Percentiles rank a stretch among this genome's conserved stretches.
phyloP scores from a whole-genome alignment of 92 coral and sea anemone species.

The Umimayanthus chanpuru region DNA sequence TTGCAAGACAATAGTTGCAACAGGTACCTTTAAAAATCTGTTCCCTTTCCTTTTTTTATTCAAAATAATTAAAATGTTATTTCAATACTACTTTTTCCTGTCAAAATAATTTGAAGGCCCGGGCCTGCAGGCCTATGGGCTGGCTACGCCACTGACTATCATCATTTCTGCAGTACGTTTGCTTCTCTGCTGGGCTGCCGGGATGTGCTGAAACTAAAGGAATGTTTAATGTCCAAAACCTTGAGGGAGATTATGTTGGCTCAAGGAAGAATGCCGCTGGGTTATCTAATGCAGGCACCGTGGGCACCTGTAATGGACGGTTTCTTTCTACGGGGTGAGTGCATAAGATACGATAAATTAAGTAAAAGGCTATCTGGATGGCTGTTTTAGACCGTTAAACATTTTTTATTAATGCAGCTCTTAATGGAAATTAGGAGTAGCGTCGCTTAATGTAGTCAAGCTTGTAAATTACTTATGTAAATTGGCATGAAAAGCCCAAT shows the following conservation, averaged over 20 bases:
- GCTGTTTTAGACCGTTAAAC: background rate
- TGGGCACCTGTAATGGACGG: constrained; percentile 30
- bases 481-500: too few relatives aligned
- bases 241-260: constrained; percentile 14
- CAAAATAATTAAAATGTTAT: too few relatives aligned
- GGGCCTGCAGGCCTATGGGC: too few relatives aligned
- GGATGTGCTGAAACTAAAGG: background rate
- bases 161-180: background rate
- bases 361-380: background rate
- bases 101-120: too few relatives aligned
- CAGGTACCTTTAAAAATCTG: too few relatives aligned
- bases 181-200: constrained; percentile 13
- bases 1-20: too few relatives aligned
- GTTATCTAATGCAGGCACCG: constrained; percentile 20
- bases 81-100: too few relatives aligned
- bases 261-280: constrained; percentile 17
- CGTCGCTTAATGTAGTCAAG: background rate
- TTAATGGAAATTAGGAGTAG: background rate
- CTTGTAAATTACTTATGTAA: too few relatives aligned
- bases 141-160: too few relatives aligned
- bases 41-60: too few relatives aligned
- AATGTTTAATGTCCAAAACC: constrained; percentile 6
- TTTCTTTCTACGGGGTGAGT: background rate
- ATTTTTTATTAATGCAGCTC: background rate
- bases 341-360: background rate